Base-by-base conservation (phyloP, 2,113 vertebrate species). In the Proterorhinus semilunaris region DNA sequence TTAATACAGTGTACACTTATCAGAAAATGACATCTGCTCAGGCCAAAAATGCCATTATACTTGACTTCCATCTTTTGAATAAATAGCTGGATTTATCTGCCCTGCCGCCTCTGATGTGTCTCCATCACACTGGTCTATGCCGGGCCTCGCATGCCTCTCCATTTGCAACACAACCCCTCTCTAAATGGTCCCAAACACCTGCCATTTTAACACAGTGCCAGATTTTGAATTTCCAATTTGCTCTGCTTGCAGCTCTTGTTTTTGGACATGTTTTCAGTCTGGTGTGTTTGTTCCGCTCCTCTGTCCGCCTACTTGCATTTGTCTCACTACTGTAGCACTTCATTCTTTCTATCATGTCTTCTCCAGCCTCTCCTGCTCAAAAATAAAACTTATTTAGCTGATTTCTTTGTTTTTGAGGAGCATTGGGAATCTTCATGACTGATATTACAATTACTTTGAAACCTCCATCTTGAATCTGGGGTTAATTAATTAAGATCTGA, bases 21-120 rank as follows among this genome's bases (percentile, higher is more conserved):
- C 78, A 83, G 68, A 79, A 81, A 81, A 81, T 79, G 8, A 63
- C 69, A 86, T 83, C 66, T 73, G 47, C 69, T 53, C n/a, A 16
- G 15, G 43, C 65, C 54, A 59, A 36, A 67, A 78, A 75, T 68
- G 54, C 61, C 47, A 49, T 66, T 45, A 71, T 65, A 52, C 17
- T 58, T 42, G 62, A 54, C 68, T 71, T 63, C 16, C 9, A 68
- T 10, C 21, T 13, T 61, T 13, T 61, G 75, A 50, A 79, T 65
- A 66, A 78, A 78, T 27, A 16, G 45, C 71, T 75, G 50, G 13
- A 49, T 66, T 47, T 27, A 46, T 59, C 53, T 66, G 59, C 47
- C 55, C 63, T 49, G 48, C 42, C 12, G 4, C 58, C 42, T 61
- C 42, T 9, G 42, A 61, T 61, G 58, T 61, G 16, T 45, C 13